phyloP scores from a whole-genome alignment of 2,888 invertebrate species.

The Taphrorychus bicolor region DNA sequence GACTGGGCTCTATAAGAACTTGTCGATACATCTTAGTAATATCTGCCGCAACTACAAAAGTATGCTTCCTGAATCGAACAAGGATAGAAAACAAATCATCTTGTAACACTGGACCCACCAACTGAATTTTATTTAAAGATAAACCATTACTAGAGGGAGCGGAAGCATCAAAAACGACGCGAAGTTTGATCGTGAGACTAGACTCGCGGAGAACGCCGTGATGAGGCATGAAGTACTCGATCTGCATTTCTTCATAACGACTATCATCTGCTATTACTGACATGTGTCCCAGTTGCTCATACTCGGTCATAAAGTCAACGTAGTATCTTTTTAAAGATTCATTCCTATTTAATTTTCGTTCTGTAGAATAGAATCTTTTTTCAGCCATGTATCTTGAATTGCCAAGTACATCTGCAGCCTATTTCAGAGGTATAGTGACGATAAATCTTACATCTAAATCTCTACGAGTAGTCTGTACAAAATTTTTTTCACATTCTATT shows the following conservation, averaged over 20 bases:
- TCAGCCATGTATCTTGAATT: not conserved
- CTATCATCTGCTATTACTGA: not conserved
- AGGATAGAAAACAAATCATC: conserved; percentile 12
- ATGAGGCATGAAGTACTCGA: conserved; percentile 8
- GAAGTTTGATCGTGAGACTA: not conserved
- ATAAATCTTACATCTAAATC: too few relatives aligned
- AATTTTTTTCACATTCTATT: not conserved
- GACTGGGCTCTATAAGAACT: conserved; percentile 1
- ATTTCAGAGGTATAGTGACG: too few relatives aligned
- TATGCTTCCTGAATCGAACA: conserved; percentile 11
- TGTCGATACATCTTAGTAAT: conserved; percentile 15
- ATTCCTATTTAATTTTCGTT: not conserved
- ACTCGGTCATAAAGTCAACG: not conserved
- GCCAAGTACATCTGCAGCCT: not conserved
- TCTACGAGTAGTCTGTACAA: too few relatives aligned
- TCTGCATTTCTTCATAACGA: not conserved
- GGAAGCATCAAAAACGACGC: conserved; percentile 1
- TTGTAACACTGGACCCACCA: conserved; percentile 13
- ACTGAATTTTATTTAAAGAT: too few relatives aligned
- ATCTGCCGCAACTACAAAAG: too few relatives aligned
- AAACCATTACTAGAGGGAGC: conserved; percentile 1
- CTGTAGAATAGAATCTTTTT: not conserved
- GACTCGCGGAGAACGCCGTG: conserved; percentile 2
- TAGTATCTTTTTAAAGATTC: not conserved
- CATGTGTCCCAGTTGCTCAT: not conserved